Base-by-base conservation (phyloP, 2,888 invertebrate species). In the Hydroisotoma schaefferi region DNA sequence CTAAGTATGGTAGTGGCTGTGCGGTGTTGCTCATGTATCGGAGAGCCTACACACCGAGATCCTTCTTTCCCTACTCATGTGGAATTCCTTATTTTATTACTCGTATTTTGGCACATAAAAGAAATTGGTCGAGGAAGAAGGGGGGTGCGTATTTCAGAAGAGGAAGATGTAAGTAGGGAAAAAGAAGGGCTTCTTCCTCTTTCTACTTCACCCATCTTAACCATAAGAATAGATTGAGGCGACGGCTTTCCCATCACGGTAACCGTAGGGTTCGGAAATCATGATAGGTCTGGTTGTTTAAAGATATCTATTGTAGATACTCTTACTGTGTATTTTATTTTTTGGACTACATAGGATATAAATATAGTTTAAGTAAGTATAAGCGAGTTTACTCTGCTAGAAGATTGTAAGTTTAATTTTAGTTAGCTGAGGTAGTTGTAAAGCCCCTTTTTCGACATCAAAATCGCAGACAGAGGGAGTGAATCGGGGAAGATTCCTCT, bases 1-100 rank as follows among this genome's bases (percentile, higher is more conserved):
- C 5, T 40, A 15, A 20, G 40, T 33, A 10, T 33, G 8, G 8
- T 8, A 15, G 15, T 15, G 33, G 25, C 23, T 15, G 18, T 46
- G 20, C 46, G 23, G 23, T 46, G 12, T 25, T 46, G 5, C 43
- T 10, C 33, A 33, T n/a, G n/a, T n/a, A n/a, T n/a, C n/a, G n/a
- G n/a, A n/a, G n/a, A n/a, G n/a, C n/a, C n/a, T n/a, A n/a, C n/a
- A n/a, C n/a, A n/a, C n/a, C n/a, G n/a, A n/a, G n/a, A n/a, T 47
- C 58, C 48, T 47, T 33, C 59, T 60, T 47, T 54, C 54, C 59
- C 67, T 59, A 60, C 63, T 69, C 62, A 69, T 64, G 65, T 66
- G 66, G 67, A 70, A 70, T 71, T 71, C 71, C 71, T 71, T 69
- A 71, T 71, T 71, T 71, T 71, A 71, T 71, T 71, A 71, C 69